Conservation (phyloP, 2,113 vertebrate species). For the Lasiurus cinereus region DNA sequence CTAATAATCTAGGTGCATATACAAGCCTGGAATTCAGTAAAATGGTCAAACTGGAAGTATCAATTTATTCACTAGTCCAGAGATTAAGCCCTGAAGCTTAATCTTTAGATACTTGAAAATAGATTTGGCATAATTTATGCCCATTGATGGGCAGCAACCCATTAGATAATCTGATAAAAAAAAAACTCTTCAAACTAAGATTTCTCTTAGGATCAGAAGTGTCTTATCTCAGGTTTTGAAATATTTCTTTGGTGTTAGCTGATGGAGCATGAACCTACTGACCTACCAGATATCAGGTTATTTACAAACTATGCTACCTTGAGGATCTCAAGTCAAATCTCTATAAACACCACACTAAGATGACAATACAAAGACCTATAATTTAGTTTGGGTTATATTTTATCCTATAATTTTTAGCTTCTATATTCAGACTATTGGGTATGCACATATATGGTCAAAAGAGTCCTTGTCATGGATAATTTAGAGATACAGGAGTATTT, state of each 20-base stretch:
- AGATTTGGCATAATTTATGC: background rate
- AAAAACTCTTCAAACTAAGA: constrained; percentile 33
- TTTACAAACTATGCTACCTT: constrained; percentile 17
- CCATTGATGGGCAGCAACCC: background rate
- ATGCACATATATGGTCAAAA: constrained; percentile 11
- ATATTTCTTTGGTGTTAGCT: constrained; percentile 17
- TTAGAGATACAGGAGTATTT: background rate
- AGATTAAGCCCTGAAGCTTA: background rate
- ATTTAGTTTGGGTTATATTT: background rate
- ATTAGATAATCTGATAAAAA: background rate
- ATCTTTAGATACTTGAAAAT: constrained; percentile 10
- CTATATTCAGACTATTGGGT: background rate
- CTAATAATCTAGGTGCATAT: background rate
- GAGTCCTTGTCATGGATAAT: background rate
- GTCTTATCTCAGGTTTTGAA: background rate
- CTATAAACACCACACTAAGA: background rate
- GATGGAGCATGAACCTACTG: background rate
- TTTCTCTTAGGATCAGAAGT: background rate
- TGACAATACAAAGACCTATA: background rate
- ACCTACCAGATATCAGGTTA: background rate
- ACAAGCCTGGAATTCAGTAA: background rate
- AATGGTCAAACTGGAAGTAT: background rate
- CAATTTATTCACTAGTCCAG: background rate
- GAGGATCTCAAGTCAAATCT: constrained; percentile 1
- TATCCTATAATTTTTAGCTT: constrained; percentile 24